These are phyloP conservation scores for Sinonovacula constricta DNA, from an alignment of 1,140 invertebrate species.

Conservation along the genomic window DNA sequence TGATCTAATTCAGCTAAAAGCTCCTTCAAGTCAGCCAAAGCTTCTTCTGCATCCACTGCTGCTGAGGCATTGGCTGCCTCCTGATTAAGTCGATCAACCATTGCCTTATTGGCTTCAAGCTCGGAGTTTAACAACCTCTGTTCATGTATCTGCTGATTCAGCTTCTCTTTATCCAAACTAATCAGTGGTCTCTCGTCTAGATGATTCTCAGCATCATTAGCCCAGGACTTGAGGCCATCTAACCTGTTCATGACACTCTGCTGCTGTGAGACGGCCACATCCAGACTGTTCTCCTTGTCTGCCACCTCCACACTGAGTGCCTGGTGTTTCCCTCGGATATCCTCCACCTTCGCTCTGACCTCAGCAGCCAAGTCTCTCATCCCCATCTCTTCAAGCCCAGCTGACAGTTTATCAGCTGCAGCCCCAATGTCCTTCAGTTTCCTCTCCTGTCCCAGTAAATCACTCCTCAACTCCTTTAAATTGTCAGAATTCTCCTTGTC, in stretches of 20 bases:
- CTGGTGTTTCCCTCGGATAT: conserved; percentile 88
- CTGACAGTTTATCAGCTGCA: conserved; percentile 67
- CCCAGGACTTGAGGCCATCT: conserved; percentile 90
- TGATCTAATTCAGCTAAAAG: conserved; percentile 95
- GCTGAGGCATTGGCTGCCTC: conserved; percentile 80
- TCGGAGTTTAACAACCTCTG: conserved; percentile 89
- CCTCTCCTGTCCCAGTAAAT: conserved; percentile 69
- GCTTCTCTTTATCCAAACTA: conserved; percentile 91
- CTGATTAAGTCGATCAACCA: conserved; percentile 64
- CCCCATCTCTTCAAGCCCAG: conserved; percentile 83
- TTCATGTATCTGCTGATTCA: conserved; percentile 93
- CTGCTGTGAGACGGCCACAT: conserved; percentile 91
- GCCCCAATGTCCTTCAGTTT: conserved; percentile 66
- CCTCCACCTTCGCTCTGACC: conserved; percentile 92
- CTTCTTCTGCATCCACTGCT: conserved; percentile 87
- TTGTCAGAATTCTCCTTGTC: conserved; percentile 60
- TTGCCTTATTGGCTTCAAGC: conserved; percentile 88
- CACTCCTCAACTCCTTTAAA: conserved; percentile 67
- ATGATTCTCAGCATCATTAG: conserved; percentile 89
- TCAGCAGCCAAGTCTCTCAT: conserved; percentile 80
- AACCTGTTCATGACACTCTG: conserved; percentile 95
- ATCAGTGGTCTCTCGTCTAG: conserved; percentile 86
- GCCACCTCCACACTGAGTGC: conserved; percentile 86
- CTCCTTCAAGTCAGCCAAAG: conserved; percentile 90
- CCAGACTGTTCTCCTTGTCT: conserved; percentile 90